phyloP scores from a whole-genome alignment of 2,888 invertebrate genomes.

The Sarcophaga subvicina region DNA sequence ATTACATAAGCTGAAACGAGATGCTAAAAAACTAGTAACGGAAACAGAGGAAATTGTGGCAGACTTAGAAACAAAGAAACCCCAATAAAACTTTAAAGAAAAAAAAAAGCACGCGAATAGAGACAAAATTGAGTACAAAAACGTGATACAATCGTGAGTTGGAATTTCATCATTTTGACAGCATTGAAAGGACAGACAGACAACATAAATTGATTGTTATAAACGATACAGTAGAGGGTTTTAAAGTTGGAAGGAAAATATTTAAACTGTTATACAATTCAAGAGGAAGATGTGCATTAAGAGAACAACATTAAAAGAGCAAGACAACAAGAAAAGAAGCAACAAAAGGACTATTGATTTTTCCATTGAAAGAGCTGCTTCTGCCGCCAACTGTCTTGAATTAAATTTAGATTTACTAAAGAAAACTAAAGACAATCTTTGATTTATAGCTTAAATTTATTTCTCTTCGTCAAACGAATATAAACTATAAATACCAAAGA shows the following conservation, averaged over 20 bases:
- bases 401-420: constrained; percentile 63
- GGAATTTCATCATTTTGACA: constrained; percentile 65
- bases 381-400: constrained; percentile 43
- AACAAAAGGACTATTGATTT: constrained; percentile 63
- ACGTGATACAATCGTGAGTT: constrained; percentile 55
- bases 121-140: constrained; percentile 45
- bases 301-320: constrained; percentile 35
- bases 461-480: background rate
- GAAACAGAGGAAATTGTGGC: background rate
- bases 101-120: constrained; percentile 1
- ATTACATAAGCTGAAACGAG: constrained; percentile 63
- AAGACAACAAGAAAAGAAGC: constrained; percentile 59
- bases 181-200: constrained; percentile 24
- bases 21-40: constrained; percentile 41
- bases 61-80: constrained; percentile 48
- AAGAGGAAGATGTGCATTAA: constrained; percentile 64
- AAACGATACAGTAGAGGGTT: constrained; percentile 9
- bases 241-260: constrained; percentile 35
- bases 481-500: constrained; percentile 67
- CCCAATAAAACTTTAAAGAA: constrained; percentile 3
- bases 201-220: constrained; percentile 18
- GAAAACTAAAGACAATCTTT: constrained; percentile 67
- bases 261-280: constrained; percentile 29
- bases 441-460: constrained; percentile 51
- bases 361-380: constrained; percentile 38